These are phyloP conservation scores for Protaetia brevitarsis DNA, from an alignment of 1,140 invertebrate species.

Conservation along the genomic window DNA sequence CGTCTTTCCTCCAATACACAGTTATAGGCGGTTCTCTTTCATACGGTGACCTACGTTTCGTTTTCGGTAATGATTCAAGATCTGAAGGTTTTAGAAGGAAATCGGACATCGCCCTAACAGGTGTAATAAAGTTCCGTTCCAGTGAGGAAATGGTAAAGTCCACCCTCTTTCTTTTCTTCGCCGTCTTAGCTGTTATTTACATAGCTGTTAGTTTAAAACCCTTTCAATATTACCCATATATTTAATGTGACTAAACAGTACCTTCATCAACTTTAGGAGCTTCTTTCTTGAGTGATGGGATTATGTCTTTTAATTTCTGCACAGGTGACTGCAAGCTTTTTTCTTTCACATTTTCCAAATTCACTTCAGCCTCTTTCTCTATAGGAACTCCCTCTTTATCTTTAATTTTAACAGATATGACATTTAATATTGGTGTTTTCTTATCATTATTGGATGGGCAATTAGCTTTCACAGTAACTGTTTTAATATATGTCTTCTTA, in stretches of 20 bases:
- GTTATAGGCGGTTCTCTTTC: slow-evolving; percentile 89
- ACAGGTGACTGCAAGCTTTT: slow-evolving; percentile 37
- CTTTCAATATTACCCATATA: not conserved
- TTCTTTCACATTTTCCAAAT: slow-evolving; percentile 42
- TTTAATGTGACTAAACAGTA: not conserved
- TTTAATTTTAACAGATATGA: slow-evolving; percentile 19
- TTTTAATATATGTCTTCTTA: no score
- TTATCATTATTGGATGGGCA: not conserved
- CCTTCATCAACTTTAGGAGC: slow-evolving; percentile 15
- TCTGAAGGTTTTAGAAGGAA: slow-evolving; percentile 85
- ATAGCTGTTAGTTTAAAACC: slow-evolving; percentile 20
- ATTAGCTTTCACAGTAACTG: not conserved
- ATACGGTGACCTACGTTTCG: slow-evolving; percentile 87
- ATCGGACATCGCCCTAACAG: slow-evolving; percentile 86
- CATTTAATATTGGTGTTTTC: slow-evolving; percentile 2
- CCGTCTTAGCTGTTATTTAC: slow-evolving; percentile 24
- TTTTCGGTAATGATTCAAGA: slow-evolving; percentile 83
- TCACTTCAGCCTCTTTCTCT: slow-evolving; percentile 22
- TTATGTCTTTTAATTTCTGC: slow-evolving; percentile 42
- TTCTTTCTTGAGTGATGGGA: slow-evolving; percentile 31
- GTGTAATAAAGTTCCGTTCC: slow-evolving; percentile 92
- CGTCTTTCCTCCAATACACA: slow-evolving; percentile 91
- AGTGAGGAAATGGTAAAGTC: slow-evolving; percentile 71
- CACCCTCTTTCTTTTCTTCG: slow-evolving; percentile 59
- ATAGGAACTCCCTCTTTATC: slow-evolving; percentile 7